A percentile compares a stretch with the other conserved stretches of the same genome.
Evolutionary conservation across 1,140 invertebrate genomes (phyloP).

Genomic region (Scaptodrosophila lebanonensis): DNA sequence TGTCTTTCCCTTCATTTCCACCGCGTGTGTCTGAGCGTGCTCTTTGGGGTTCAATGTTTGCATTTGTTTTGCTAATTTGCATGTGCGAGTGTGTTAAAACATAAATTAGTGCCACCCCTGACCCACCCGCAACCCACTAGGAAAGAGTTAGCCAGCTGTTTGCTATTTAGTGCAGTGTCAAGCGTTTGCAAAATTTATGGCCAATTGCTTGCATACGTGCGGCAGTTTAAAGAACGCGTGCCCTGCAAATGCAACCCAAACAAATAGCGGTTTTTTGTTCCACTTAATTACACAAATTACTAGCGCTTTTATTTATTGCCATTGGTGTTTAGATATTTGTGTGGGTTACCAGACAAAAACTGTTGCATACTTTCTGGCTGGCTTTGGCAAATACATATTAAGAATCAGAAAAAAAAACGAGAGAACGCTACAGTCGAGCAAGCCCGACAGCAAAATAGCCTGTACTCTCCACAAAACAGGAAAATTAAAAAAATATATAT

Average conservation of each 20-base stretch:
- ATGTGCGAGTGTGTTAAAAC: constrained; percentile 60
- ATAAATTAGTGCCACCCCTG: constrained; percentile 56
- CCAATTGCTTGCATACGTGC: constrained; percentile 47
- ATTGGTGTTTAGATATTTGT: too few relatives aligned
- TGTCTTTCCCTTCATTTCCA: neutral
- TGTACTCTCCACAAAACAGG: too few relatives aligned
- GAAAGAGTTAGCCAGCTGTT: constrained; percentile 13
- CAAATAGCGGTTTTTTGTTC: constrained; percentile 45
- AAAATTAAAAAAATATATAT: too few relatives aligned
- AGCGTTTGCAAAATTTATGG: constrained; percentile 38
- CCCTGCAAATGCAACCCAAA: constrained; percentile 18
- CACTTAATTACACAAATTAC: constrained; percentile 64
- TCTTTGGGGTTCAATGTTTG: constrained; percentile 22
- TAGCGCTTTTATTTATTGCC: constrained; percentile 59
- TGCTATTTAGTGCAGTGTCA: constrained; percentile 17
- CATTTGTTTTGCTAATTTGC: constrained; percentile 55
- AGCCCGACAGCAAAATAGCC: too few relatives aligned
- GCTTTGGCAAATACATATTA: too few relatives aligned
- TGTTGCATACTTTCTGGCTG: too few relatives aligned
- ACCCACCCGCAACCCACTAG: constrained; percentile 7
- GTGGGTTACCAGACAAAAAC: too few relatives aligned
- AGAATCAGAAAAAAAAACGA: too few relatives aligned
- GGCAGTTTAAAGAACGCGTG: constrained; percentile 5
- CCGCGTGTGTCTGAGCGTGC: too few relatives aligned
- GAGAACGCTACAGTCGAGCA: too few relatives aligned